Percentiles rank a stretch among this genome's conserved stretches.
These are phyloP conservation scores for Trissonchulus latispiculum DNA, from an alignment of 2,888 invertebrate species.

Conservation along the genomic window DNA sequence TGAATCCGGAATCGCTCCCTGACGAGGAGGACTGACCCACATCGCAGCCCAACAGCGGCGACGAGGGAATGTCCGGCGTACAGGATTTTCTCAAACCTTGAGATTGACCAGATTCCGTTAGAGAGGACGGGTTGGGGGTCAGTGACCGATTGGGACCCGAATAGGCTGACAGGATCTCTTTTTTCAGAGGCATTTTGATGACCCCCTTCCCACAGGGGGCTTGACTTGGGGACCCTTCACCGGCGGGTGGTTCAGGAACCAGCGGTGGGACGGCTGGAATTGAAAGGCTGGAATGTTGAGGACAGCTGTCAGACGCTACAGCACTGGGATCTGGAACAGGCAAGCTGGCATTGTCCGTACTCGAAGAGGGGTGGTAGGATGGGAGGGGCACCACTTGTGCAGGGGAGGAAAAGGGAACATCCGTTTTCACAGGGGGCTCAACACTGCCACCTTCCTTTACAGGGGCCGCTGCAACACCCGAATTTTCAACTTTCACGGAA, in stretches of 20 bases:
- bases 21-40: too few species aligned
- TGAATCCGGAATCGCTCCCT: conserved; percentile 7
- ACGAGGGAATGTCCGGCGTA: too few species aligned
- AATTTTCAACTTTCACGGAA: too few species aligned
- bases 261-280: not conserved
- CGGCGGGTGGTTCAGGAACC: too few species aligned
- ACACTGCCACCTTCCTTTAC: too few species aligned
- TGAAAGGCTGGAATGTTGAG: not conserved
- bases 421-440: too few species aligned
- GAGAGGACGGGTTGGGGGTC: not conserved
- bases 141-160: not conserved
- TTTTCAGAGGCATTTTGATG: not conserved
- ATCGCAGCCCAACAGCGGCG: too few species aligned
- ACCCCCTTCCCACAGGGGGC: not conserved
- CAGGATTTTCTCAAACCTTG: not conserved
- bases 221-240: not conserved
- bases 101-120: not conserved
- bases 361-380: not conserved
- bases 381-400: too few species aligned
- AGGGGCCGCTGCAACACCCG: too few species aligned
- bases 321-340: not conserved
- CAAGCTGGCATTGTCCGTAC: too few species aligned
- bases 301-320: not conserved
- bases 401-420: too few species aligned
- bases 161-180: not conserved